Conservation (phyloP, 2,888 invertebrate genomes). For the Tricholauxania praeusta region DNA sequence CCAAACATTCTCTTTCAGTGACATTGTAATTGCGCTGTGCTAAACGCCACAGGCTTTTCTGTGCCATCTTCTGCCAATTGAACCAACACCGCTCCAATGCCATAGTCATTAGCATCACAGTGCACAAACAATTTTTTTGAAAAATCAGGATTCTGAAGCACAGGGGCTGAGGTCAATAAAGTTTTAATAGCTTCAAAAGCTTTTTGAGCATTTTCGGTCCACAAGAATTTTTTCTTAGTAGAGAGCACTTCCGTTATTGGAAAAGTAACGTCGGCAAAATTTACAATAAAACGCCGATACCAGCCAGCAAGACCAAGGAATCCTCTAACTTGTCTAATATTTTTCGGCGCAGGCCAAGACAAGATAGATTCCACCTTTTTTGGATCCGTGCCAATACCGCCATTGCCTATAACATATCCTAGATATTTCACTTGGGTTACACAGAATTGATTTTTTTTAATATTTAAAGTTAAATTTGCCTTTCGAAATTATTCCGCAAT, state of each 20-base stretch:
- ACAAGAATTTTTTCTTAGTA: constrained; percentile 15
- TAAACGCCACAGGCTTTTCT: constrained; percentile 17
- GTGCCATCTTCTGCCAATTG: constrained; percentile 14
- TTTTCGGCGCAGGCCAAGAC: constrained; percentile 44
- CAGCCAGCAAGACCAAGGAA: constrained; percentile 48
- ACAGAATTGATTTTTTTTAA: constrained; percentile 33
- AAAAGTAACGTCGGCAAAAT: constrained; percentile 37
- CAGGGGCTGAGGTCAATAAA: constrained; percentile 20
- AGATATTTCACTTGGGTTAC: constrained; percentile 39
- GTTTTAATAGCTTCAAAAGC: not conserved
- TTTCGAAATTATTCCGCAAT: constrained; percentile 31
- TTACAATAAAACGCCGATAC: constrained; percentile 47
- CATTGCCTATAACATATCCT: constrained; percentile 41
- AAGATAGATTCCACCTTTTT: constrained; percentile 39
- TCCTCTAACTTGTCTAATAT: constrained; percentile 44
- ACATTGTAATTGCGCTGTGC: too few relatives aligned
- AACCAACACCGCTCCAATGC: constrained; percentile 22
- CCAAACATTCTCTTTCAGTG: constrained; percentile 19
- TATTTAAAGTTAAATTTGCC: constrained; percentile 38
- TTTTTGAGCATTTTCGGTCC: not conserved
- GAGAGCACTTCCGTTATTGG: constrained; percentile 24
- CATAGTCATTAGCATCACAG: constrained; percentile 33
- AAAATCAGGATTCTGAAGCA: constrained; percentile 30
- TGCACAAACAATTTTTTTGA: constrained; percentile 13
- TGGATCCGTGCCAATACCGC: constrained; percentile 38